These are phyloP conservation scores for Ephestia elutella DNA, from an alignment of 1,140 invertebrate species.

Conservation along the genomic window DNA sequence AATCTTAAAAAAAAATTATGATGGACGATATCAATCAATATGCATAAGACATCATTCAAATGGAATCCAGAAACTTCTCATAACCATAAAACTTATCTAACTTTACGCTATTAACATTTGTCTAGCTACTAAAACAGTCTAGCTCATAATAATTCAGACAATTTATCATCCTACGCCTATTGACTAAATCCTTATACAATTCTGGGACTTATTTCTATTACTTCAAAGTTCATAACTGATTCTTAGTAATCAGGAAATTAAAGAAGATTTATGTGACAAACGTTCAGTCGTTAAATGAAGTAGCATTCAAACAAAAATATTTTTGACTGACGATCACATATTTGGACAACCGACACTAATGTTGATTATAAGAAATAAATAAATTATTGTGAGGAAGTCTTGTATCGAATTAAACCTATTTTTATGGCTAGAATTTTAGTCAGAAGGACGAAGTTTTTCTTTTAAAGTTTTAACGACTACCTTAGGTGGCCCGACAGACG, in stretches of 20 bases:
- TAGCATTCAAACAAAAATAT: neutral
- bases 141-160: neutral
- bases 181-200: neutral
- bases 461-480: too few species aligned
- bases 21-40: too few species aligned
- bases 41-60: too few species aligned
- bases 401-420: too few species aligned
- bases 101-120: too few species aligned
- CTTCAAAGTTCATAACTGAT: neutral
- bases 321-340: neutral
- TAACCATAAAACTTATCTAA: too few species aligned
- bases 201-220: neutral
- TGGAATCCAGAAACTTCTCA: too few species aligned
- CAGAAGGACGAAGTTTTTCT: too few species aligned
- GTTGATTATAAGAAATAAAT: neutral
- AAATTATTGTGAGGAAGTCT: too few species aligned
- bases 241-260: neutral
- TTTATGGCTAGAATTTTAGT: too few species aligned
- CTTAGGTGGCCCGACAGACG: too few species aligned
- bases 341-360: neutral
- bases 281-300: neutral
- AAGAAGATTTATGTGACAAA: neutral
- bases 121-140: conserved; percentile 4
- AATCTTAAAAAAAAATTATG: too few species aligned
- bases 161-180: neutral